These are phyloP conservation scores for Chaetodon trifascialis DNA, from an alignment of 2,113 vertebrate genomes.

Conservation along the genomic window DNA sequence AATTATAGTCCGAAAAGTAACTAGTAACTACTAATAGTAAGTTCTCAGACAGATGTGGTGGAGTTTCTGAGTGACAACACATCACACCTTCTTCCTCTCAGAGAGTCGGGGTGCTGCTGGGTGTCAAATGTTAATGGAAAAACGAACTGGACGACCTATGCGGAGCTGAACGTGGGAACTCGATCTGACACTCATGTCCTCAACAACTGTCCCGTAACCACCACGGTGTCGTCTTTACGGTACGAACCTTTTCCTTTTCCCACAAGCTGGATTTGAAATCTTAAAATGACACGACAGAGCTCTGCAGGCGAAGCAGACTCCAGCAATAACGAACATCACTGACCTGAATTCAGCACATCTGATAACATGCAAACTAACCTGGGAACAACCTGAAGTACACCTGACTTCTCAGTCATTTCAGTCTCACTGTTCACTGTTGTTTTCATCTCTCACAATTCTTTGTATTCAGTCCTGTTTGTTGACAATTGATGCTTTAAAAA, in stretches of 20 bases:
- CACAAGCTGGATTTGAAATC: neutral
- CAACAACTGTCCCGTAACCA: slow-evolving; percentile 80
- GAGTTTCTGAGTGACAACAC: neutral
- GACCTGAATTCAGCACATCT: too few species aligned
- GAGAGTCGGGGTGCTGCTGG: slow-evolving; percentile 82
- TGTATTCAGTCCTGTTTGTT: too few species aligned
- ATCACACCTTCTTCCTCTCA: slow-evolving; percentile 14
- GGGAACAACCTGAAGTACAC: too few species aligned
- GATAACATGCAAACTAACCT: too few species aligned
- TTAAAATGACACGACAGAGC: neutral
- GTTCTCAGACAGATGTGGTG: too few species aligned
- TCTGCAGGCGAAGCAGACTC: neutral
- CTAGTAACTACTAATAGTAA: too few species aligned
- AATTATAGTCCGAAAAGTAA: too few species aligned
- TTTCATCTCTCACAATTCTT: too few species aligned
- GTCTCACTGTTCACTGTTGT: too few species aligned
- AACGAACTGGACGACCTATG: slow-evolving; percentile 50
- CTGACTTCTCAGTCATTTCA: too few species aligned
- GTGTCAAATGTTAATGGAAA: slow-evolving; percentile 36
- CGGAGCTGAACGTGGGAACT: slow-evolving; percentile 73
- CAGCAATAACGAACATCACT: too few species aligned
- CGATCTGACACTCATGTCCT: slow-evolving; percentile 75
- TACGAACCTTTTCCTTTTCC: neutral
- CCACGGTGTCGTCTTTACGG: slow-evolving; percentile 73
- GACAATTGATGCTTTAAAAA: too few species aligned